Evolutionary conservation across 2,797 vertebrate species (phyloP), one percentile per base, ranked within the genome.

Genomic region (Hozukius guyotensis): DNA sequence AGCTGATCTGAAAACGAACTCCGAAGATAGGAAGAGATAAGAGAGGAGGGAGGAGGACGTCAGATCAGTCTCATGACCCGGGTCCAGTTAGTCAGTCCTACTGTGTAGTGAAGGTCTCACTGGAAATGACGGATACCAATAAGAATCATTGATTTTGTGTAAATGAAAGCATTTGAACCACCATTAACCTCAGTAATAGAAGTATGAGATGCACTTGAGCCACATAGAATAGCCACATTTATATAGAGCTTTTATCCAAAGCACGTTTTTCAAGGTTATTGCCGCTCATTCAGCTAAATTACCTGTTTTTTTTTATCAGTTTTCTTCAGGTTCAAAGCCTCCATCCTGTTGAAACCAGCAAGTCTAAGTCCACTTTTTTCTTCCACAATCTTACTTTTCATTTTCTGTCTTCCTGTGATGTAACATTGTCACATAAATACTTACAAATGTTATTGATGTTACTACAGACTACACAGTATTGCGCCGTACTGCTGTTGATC

Each of bases 51-150:
- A 66, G 81, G 38, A 29, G 53, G 42, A 34, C 57, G 0, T 53
- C 10, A n/a, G 32, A 68, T 59, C 27, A 66, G 68, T 78, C 77
- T 79, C 67, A 34, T 88, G 84, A 89, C 80, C 77, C 16, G 63
- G 11, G 65, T 61, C 36, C 25, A 71, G 38, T 18, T 38, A 25
- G 63, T 32, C 66, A 78, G 57, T 36, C 49, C 16, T 36, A 6
- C 8, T 34, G n/a, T 64, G 4, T 59, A 6, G 18, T 31, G 18
- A 32, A 29, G 8, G 4, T 16, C 9, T 70, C 55, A 36, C 27
- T 20, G 12, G 57, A 70, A n/a, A 75, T 6, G 6, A 36, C 27
- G 27, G 10, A 76, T 61, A 49, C 53, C 38, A 27, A 22, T 27
- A 60, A 11, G 59, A 69, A 68, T 46, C 8, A 13, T 59, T 4